A percentile compares a stretch with the other conserved stretches of the same genome.
Conservation (phyloP, 2,888 invertebrate genomes). For the Drosophila maculinotata region DNA sequence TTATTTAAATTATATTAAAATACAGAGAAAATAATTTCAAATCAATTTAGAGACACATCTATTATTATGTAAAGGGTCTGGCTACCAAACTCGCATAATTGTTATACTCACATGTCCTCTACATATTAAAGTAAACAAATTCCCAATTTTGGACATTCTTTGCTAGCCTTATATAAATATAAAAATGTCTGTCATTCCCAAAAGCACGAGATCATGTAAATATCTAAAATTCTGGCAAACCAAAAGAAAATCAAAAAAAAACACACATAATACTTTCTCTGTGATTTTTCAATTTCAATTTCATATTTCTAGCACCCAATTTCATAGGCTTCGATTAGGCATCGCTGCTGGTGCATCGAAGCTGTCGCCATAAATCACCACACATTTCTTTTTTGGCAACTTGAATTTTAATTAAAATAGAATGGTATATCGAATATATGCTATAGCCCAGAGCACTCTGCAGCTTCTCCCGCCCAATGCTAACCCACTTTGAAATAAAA, state of each 20-base stretch:
- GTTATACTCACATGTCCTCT: not conserved
- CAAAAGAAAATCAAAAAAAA: no score
- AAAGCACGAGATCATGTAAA: conserved; percentile 9
- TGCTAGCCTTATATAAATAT: conserved; percentile 17
- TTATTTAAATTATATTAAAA: no score
- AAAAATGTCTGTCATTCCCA: conserved; percentile 3
- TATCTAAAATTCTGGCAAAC: conserved; percentile 27
- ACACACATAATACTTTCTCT: conserved; percentile 5
- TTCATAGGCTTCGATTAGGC: conserved; percentile 47
- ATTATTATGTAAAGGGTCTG: no score
- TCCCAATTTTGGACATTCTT: conserved; percentile 20
- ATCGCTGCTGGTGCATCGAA: conserved; percentile 51
- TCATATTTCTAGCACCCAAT: conserved; percentile 58
- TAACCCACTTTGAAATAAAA: conserved; percentile 30
- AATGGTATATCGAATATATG: conserved; percentile 54
- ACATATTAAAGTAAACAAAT: conserved; percentile 12
- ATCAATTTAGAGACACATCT: no score
- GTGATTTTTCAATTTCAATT: conserved; percentile 20
- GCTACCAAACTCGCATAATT: no score
- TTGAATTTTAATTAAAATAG: conserved; percentile 76
- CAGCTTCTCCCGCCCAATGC: conserved; percentile 2
- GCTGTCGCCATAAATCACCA: conserved; percentile 65
- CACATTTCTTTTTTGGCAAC: conserved; percentile 66
- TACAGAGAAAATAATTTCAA: no score
- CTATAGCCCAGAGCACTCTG: conserved; percentile 4